A percentile compares a stretch with the other conserved stretches of the same genome.
phyloP scores from a whole-genome alignment of 1,140 invertebrate genomes.

The Papilio aristodemus region DNA sequence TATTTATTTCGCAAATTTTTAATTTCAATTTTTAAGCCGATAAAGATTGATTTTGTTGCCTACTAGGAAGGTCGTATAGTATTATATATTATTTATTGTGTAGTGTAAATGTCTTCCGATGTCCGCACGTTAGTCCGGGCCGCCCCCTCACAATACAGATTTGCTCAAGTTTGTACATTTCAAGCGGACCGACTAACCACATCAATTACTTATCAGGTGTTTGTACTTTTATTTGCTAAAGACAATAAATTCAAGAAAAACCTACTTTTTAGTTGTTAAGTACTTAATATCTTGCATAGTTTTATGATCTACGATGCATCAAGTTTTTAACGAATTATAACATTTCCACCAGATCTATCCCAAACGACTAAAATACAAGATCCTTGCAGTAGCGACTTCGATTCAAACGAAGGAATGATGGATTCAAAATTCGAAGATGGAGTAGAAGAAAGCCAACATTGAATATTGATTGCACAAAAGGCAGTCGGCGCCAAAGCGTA shows the following conservation, averaged over 20 bases:
- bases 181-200: slow-evolving; percentile 38
- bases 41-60: too few species aligned
- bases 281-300: too few species aligned
- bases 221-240: slow-evolving; percentile 32
- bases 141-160: slow-evolving; percentile 61
- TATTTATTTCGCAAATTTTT: too few species aligned
- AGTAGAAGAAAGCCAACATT: slow-evolving; percentile 65
- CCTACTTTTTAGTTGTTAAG: too few species aligned
- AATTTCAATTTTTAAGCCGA: too few species aligned
- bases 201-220: slow-evolving; percentile 47
- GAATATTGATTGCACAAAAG: slow-evolving; percentile 80
- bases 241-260: slow-evolving; percentile 17
- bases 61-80: too few species aligned
- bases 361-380: too few species aligned
- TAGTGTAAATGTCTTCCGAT: slow-evolving; percentile 49
- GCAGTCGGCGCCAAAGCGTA: slow-evolving; percentile 68
- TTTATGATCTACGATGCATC: too few species aligned
- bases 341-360: too few species aligned
- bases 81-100: slow-evolving; percentile 40
- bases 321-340: too few species aligned
- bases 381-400: too few species aligned
- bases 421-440: slow-evolving; percentile 63
- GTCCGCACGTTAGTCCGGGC: slow-evolving; percentile 49
- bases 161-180: slow-evolving; percentile 60
- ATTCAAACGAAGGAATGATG: slow-evolving; percentile 65